A percentile compares a stretch with the other conserved stretches of the same genome.
Evolutionary conservation across 2,888 invertebrate genomes (phyloP).

Genomic region (Drosophila setosimentum): DNA sequence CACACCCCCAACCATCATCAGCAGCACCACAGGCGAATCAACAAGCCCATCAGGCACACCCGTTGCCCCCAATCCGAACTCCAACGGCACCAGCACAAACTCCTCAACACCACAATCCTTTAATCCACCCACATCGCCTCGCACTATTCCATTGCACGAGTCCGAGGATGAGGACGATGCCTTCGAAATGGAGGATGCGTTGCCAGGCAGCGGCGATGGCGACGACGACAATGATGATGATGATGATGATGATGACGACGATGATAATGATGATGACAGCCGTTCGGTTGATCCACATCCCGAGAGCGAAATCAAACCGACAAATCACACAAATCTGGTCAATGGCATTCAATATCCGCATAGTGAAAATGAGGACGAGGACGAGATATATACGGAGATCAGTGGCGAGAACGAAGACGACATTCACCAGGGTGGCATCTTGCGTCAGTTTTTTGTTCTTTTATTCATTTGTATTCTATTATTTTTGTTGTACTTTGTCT

Average conservation of each 20-base stretch:
- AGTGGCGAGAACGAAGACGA: slow-evolving; percentile 64
- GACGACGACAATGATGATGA: slow-evolving; percentile 39
- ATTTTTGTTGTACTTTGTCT: slow-evolving; percentile 22
- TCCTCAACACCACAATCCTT: slow-evolving; percentile 10
- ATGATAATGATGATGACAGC: slow-evolving; percentile 34
- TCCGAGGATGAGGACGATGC: slow-evolving; percentile 17
- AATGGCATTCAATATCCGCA: slow-evolving; percentile 6
- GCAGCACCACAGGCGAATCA: slow-evolving; percentile 12
- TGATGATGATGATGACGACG: slow-evolving; percentile 52
- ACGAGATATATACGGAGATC: slow-evolving; percentile 48
- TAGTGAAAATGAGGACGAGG: slow-evolving; percentile 42
- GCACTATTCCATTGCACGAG: slow-evolving; percentile 11
- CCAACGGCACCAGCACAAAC: slow-evolving; percentile 19
- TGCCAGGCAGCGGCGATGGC: slow-evolving; percentile 52
- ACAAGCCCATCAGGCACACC: slow-evolving; percentile 21
- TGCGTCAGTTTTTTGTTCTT: slow-evolving; percentile 83
- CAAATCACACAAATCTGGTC: neutral
- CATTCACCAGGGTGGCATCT: slow-evolving; percentile 55
- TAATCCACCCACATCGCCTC: slow-evolving; percentile 13
- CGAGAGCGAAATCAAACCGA: neutral
- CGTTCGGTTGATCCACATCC: slow-evolving; percentile 9
- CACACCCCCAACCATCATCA: slow-evolving; percentile 22
- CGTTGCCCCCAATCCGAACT: slow-evolving; percentile 8
- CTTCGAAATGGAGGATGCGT: slow-evolving; percentile 27
- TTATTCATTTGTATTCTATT: slow-evolving; percentile 29